These are phyloP conservation scores for Spizaetus ornatus DNA, from an alignment of 2,113 vertebrate genomes.

Conservation along the genomic window DNA sequence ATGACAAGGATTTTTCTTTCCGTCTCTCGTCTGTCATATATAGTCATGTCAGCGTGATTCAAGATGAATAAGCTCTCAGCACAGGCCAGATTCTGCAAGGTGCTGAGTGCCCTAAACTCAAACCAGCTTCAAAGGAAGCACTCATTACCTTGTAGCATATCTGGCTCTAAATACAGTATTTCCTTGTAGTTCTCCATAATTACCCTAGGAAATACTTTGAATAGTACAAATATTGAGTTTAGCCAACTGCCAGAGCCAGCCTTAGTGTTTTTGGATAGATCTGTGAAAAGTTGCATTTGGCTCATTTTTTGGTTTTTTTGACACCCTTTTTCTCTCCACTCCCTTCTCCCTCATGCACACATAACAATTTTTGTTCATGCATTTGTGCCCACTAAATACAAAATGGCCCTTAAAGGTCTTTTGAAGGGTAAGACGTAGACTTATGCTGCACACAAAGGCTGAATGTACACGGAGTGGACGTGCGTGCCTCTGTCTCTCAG, in stretches of 20 bases:
- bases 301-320: neutral
- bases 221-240: constrained; percentile 53
- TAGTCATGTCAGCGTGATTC: neutral
- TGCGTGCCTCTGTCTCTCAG: neutral
- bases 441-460: neutral
- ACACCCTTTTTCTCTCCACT: neutral
- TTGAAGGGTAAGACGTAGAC: neutral
- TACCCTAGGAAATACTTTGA: constrained; percentile 45
- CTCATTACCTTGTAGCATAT: neutral
- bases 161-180: neutral
- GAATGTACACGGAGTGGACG: neutral
- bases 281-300: neutral
- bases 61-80: neutral
- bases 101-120: neutral
- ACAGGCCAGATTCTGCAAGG: neutral
- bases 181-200: constrained; percentile 10
- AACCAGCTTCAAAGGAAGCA: constrained; percentile 15
- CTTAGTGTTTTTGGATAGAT: neutral
- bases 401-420: neutral
- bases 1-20: neutral
- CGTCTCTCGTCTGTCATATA: neutral
- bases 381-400: neutral
- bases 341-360: accelerated
- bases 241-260: constrained; percentile 30
- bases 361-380: neutral